These are phyloP conservation scores for Hormaphis cornu DNA, from an alignment of 1,140 invertebrate species.

Conservation along the genomic window DNA sequence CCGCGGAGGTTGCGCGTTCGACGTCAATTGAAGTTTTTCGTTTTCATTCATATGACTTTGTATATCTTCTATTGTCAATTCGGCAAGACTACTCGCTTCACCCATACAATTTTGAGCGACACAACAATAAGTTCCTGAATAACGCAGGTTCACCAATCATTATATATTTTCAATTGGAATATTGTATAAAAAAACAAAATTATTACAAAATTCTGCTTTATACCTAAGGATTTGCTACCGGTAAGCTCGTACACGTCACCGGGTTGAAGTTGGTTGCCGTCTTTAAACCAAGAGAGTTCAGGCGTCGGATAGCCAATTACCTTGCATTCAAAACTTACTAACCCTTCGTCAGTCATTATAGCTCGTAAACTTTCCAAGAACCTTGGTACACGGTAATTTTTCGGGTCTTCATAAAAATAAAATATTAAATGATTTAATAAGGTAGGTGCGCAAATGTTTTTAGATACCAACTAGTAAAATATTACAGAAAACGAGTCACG, in stretches of 20 bases:
- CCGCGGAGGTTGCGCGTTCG: constrained; percentile 68
- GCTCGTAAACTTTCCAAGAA: constrained; percentile 83
- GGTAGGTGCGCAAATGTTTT: background rate
- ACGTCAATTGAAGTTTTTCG: constrained; percentile 63
- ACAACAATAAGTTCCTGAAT: constrained; percentile 75
- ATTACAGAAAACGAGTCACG: too few relatives aligned
- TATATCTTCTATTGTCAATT: constrained; percentile 81
- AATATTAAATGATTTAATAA: background rate
- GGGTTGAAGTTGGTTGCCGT: constrained; percentile 79
- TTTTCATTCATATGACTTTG: constrained; percentile 80
- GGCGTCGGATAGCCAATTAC: constrained; percentile 84
- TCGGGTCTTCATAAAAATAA: constrained; percentile 59
- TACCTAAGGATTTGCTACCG: constrained; percentile 70
- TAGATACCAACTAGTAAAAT: too few relatives aligned
- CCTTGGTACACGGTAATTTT: constrained; percentile 75
- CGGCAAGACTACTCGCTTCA: constrained; percentile 71
- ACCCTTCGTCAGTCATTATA: constrained; percentile 76
- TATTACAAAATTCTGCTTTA: constrained; percentile 9
- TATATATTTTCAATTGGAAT: background rate
- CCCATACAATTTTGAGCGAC: constrained; percentile 87
- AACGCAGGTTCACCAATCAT: background rate
- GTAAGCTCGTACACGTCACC: constrained; percentile 86
- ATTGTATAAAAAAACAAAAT: background rate
- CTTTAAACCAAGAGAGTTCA: constrained; percentile 77
- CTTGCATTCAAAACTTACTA: constrained; percentile 87